Base-by-base conservation (phyloP, 2,888 invertebrate species). In the Habrosyne pyritoides region DNA sequence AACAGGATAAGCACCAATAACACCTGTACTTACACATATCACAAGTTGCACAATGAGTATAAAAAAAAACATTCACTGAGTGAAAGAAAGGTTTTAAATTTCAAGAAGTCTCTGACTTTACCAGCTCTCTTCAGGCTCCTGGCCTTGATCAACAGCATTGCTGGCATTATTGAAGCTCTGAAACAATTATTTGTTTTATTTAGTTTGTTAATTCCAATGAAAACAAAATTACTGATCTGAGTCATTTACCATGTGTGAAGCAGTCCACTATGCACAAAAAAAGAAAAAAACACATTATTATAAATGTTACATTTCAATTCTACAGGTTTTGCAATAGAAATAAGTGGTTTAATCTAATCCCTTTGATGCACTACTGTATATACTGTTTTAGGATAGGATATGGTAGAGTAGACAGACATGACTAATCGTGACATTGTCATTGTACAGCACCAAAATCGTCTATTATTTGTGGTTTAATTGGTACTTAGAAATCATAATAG, bases 121-220 rank as follows among this genome's bases (percentile, higher is more conserved):
- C 94, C 94, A 94, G 24, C 88, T 89, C 64, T 94, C 94, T 7
- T 94, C 93, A 0, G 91, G 92, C 66, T 94, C 93, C 42, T 86
- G 80, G 12, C 87, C 88, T 56, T 80, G 83, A 5, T 77, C 79
- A 0, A 60, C 79, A 3, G 67, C 74, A 0, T 85, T 59, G 26
- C 70, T 64, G 2, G 83, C 81, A 53, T 77, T 81, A 59, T 85
- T 86, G 73, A 91, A 89, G 59, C 81, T 85, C 91, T 90, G 82
- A 12, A 84, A 79, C 52, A 58, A 48, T 14, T 51, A 36, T 53
- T 21, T 26, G n/a, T n/a, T n/a, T n/a, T n/a, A n/a, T n/a, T n/a
- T n/a, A n/a, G n/a, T n/a, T n/a, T n/a, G n/a, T n/a, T n/a, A n/a
- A n/a, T n/a, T n/a, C n/a, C n/a, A n/a, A n/a, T n/a, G n/a, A n/a